Evolutionary conservation across 2,113 vertebrate species (phyloP), one percentile per base, ranked within the genome.

Genomic region (Galbula dea): DNA sequence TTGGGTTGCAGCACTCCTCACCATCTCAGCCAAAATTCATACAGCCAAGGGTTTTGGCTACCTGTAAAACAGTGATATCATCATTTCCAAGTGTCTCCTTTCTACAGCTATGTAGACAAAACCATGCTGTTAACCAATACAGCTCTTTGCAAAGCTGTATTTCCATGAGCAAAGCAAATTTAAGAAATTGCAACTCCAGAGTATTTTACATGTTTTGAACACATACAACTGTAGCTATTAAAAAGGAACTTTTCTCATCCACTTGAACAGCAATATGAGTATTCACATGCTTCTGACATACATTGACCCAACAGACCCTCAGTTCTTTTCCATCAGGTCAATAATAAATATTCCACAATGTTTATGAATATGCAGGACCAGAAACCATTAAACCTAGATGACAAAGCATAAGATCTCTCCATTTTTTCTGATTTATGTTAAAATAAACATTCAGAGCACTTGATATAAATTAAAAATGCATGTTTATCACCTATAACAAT

Each of bases 51-150:
- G 75, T 78, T 67, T 59, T 96, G 96, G 95, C 95, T 88, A 95
- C 93, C 94, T 94, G 93, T 57, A 87, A 95, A 69, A 93, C 74
- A 95, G 91, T 93, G 95, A 94, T 83, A 91, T 96, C 96, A 96
- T 92, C 93, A 94, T 66, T 94, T 83, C 63, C 74, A 89, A 36
- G 90, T 91, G 80, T 77, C 91, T 91, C 46, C 32, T 87, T 80
- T 85, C 82, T 77, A 71, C 63, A 89, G 59, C 67, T 4, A 80
- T 46, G 67, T 83, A 93, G 93, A 94, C 89, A 96, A 90, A 90
- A 86, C 22, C 66, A 91, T 12, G 80, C 39, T 18, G 78, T 19
- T 41, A 66, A 66, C 62, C 37, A 84, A 36, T 11, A 62, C 0
- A 0, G n/a, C 57, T 71, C 45, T 65, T 65, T 55, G 66, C 45